Conservation (phyloP, 2,888 invertebrate genomes). For the Malthinus flaveolus region DNA sequence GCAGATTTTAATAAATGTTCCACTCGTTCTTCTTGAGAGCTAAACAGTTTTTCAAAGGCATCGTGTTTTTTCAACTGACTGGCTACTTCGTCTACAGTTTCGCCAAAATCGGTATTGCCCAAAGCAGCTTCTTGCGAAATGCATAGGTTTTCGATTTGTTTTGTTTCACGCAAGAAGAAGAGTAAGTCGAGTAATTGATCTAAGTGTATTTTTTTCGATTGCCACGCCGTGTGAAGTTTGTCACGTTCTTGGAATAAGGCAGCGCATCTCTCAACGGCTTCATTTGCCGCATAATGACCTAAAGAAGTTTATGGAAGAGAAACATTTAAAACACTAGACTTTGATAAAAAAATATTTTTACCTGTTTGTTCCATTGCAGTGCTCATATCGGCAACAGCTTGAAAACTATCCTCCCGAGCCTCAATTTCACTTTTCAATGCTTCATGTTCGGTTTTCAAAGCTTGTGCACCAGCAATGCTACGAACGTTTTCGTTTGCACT, state of each 20-base stretch:
- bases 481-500: constrained; percentile 80
- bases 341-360: background rate
- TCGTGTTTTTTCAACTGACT: constrained; percentile 91
- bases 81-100: constrained; percentile 87
- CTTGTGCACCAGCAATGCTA: constrained; percentile 80
- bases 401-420: constrained; percentile 81
- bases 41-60: constrained; percentile 89
- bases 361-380: constrained; percentile 80
- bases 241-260: constrained; percentile 79
- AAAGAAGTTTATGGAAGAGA: no score
- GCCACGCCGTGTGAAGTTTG: constrained; percentile 83
- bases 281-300: constrained; percentile 76
- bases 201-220: constrained; percentile 82
- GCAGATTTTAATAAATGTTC: constrained; percentile 81
- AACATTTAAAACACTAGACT: no score
- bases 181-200: constrained; percentile 93
- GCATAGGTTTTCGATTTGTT: constrained; percentile 86
- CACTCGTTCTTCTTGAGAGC: constrained; percentile 87
- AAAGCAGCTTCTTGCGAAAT: constrained; percentile 84
- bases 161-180: constrained; percentile 92
- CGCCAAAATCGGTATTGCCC: constrained; percentile 69
- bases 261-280: constrained; percentile 79
- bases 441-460: constrained; percentile 80
- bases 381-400: constrained; percentile 73
- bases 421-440: constrained; percentile 84